Conservation (phyloP, 1,140 invertebrate species). For the Aphelenchoides besseyi region DNA sequence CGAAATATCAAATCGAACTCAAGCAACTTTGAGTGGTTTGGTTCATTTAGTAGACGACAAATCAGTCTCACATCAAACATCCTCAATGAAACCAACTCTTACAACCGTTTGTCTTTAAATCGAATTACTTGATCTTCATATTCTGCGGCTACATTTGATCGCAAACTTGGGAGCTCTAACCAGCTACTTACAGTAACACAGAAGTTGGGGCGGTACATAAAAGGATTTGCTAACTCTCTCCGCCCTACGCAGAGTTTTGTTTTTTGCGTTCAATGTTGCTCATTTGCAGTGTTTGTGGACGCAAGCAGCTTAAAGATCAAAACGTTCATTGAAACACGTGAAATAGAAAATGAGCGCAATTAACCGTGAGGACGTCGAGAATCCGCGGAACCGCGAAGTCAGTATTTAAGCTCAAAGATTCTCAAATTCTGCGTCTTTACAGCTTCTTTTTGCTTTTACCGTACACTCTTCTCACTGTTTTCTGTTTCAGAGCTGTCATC, state of each 20-base stretch:
- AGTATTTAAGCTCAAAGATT: neutral
- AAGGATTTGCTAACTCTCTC: neutral
- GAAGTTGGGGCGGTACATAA: too few relatives aligned
- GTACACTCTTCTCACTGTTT: neutral
- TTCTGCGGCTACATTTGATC: too few relatives aligned
- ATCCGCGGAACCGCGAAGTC: neutral
- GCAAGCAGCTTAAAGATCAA: neutral
- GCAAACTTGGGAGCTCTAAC: too few relatives aligned
- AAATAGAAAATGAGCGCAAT: neutral
- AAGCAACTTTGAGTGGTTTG: too few relatives aligned
- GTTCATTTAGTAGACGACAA: too few relatives aligned
- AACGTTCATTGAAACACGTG: neutral
- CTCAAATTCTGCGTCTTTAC: neutral
- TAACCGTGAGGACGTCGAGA: neutral
- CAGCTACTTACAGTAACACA: too few relatives aligned
- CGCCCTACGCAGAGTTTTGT: neutral
- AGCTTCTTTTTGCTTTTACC: neutral
- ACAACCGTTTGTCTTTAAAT: neutral
- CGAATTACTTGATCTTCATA: conserved; percentile 2
- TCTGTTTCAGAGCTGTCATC: conserved; percentile 10
- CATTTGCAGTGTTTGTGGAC: neutral
- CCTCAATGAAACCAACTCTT: neutral
- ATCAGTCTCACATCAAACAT: too few relatives aligned
- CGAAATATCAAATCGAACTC: too few relatives aligned
- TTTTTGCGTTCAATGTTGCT: neutral